Evolutionary conservation across 2,888 invertebrate species (phyloP).

Genomic region (Brenthis ino): DNA sequence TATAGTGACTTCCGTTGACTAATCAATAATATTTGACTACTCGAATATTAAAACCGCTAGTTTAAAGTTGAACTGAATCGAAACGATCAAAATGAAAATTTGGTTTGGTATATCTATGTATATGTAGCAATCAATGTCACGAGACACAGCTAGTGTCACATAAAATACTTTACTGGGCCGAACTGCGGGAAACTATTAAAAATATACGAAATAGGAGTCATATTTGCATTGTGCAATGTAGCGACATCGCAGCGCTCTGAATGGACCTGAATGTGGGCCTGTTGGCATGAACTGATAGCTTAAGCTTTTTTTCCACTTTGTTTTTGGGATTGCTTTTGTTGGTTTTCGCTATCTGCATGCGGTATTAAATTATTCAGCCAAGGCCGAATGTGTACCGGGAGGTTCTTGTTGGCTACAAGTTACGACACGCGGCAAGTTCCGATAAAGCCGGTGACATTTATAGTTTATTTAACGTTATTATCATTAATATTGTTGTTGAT

Average conservation of each 20-base stretch:
- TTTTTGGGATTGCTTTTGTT: constrained; percentile 9
- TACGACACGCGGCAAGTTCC: neutral
- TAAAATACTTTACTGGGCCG: neutral
- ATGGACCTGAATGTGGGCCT: neutral
- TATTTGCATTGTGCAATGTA: constrained; percentile 2
- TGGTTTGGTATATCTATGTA: too few relatives aligned
- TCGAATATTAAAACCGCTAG: too few relatives aligned
- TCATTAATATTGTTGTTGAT: too few relatives aligned
- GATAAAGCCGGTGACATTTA: neutral
- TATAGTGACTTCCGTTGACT: too few relatives aligned
- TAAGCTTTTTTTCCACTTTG: constrained; percentile 5
- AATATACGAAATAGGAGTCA: constrained; percentile 2
- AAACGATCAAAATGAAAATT: too few relatives aligned
- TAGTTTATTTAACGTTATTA: neutral
- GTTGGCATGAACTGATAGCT: constrained; percentile 2
- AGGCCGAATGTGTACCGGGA: neutral
- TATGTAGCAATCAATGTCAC: too few relatives aligned
- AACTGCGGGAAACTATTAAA: constrained; percentile 10
- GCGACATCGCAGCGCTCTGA: neutral
- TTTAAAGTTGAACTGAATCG: too few relatives aligned
- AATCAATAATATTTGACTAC: too few relatives aligned
- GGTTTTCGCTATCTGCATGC: constrained; percentile 7
- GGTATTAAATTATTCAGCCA: constrained; percentile 1
- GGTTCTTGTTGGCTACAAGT: neutral
- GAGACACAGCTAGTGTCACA: neutral